Conservation (phyloP, 2,797 vertebrate species). For the Hypotaenidia philippensis region DNA sequence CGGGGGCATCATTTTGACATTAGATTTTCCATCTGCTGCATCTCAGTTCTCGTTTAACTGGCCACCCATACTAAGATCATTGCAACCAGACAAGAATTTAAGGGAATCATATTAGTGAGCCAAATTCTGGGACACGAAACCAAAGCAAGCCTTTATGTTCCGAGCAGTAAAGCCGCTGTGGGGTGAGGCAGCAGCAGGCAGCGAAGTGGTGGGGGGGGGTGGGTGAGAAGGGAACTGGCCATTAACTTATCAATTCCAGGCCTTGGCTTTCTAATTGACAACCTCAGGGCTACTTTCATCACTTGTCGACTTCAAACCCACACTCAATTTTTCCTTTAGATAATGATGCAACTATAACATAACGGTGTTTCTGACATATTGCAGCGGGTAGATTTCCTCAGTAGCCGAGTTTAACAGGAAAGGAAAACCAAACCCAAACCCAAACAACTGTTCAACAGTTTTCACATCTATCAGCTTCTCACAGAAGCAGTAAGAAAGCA, state of each 20-base stretch:
- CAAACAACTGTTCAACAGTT: constrained; percentile 28
- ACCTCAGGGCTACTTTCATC: constrained; percentile 95
- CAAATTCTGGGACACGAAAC: constrained; percentile 82
- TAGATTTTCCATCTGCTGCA: background rate
- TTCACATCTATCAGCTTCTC: constrained; percentile 33
- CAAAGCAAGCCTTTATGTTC: constrained; percentile 82
- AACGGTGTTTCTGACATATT: constrained; percentile 89
- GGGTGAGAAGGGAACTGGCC: constrained; percentile 74
- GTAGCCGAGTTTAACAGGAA: constrained; percentile 41
- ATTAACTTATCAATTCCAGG: constrained; percentile 91
- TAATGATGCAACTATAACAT: constrained; percentile 88
- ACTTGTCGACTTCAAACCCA: constrained; percentile 91
- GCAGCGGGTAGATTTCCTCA: constrained; percentile 78
- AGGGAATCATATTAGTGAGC: constrained; percentile 81
- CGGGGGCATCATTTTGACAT: background rate
- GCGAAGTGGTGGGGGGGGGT: constrained; percentile 39
- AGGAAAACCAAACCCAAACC: background rate
- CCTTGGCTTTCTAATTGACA: constrained; percentile 90
- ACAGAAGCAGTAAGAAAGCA: constrained; percentile 6
- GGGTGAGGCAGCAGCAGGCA: constrained; percentile 64
- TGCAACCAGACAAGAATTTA: constrained; percentile 61
- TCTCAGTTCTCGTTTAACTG: background rate
- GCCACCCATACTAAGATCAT: background rate
- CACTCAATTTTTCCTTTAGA: constrained; percentile 93
- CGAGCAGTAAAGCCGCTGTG: constrained; percentile 84